Conservation (phyloP, 2,113 vertebrate species). For the Cynocephalus volans region DNA sequence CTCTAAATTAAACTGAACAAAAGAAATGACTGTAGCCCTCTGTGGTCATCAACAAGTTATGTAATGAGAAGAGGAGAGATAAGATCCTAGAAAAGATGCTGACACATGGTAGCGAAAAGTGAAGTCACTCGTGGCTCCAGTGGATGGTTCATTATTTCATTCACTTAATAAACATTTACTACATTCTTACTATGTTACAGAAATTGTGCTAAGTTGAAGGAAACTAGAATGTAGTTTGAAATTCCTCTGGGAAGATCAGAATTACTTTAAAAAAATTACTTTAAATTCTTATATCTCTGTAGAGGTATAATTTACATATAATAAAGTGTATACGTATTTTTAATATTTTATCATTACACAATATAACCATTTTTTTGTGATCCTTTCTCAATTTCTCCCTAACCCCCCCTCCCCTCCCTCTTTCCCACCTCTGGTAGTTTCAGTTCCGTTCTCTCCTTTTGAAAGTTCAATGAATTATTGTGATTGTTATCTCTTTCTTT, state of each 20-base stretch:
- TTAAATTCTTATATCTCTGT: not conserved
- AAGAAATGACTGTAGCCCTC: not conserved
- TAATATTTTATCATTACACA: no score
- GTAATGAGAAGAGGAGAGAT: conserved; percentile 9
- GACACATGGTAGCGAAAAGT: not conserved
- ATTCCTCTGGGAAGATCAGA: not conserved
- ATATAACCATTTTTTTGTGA: no score
- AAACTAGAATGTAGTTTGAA: conserved; percentile 4
- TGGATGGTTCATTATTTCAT: not conserved
- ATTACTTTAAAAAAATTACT: not conserved
- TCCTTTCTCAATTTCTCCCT: no score
- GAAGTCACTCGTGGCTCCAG: not conserved
- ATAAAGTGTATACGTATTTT: not conserved
- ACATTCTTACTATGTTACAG: not conserved
- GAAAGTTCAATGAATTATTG: no score
- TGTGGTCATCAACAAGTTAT: conserved; percentile 18
- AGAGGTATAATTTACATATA: not conserved
- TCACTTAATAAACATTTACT: not conserved
- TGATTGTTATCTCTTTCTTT: no score
- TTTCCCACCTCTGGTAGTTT: no score
- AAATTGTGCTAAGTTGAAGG: conserved; percentile 17
- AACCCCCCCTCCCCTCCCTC: no score
- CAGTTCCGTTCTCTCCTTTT: no score
- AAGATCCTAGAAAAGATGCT: conserved; percentile 51
- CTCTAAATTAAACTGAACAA: conserved; percentile 49